phyloP scores from a whole-genome alignment of 1,140 invertebrate species.

The Cyclargus thomasi region DNA sequence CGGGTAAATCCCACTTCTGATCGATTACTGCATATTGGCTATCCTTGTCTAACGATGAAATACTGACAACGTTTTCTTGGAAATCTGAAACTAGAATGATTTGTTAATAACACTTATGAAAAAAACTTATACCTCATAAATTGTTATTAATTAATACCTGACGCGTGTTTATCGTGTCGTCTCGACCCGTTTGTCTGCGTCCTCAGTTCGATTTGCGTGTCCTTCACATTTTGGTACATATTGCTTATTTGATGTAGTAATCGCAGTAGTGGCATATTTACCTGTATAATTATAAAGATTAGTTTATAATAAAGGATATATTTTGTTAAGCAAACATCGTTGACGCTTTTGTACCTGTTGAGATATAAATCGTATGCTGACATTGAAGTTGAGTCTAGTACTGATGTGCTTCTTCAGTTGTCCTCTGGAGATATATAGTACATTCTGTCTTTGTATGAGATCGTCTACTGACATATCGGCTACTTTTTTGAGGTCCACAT shows the following conservation, averaged over 20 bases:
- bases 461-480: constrained; percentile 93
- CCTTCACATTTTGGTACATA: constrained; percentile 98
- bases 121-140: not conserved
- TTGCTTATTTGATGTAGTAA: constrained; percentile 97
- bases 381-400: constrained; percentile 90
- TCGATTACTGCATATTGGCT: constrained; percentile 64
- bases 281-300: constrained; percentile 57
- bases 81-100: constrained; percentile 78
- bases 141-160: constrained; percentile 56
- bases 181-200: constrained; percentile 77
- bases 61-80: constrained; percentile 75
- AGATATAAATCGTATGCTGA: constrained; percentile 90
- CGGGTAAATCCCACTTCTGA: constrained; percentile 43
- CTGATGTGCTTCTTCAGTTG: constrained; percentile 93
- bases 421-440: constrained; percentile 88
- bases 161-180: constrained; percentile 72
- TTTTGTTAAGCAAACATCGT: not conserved
- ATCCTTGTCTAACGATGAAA: constrained; percentile 67
- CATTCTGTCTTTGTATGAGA: constrained; percentile 86
- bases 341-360: constrained; percentile 80
- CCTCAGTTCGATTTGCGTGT: constrained; percentile 92
- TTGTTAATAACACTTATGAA: not conserved
- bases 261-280: constrained; percentile 95
- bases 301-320: no score
- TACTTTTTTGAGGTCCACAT: constrained; percentile 91